These are phyloP conservation scores for Drosophila navojoa DNA, from an alignment of 1,140 invertebrate genomes.

Conservation along the genomic window DNA sequence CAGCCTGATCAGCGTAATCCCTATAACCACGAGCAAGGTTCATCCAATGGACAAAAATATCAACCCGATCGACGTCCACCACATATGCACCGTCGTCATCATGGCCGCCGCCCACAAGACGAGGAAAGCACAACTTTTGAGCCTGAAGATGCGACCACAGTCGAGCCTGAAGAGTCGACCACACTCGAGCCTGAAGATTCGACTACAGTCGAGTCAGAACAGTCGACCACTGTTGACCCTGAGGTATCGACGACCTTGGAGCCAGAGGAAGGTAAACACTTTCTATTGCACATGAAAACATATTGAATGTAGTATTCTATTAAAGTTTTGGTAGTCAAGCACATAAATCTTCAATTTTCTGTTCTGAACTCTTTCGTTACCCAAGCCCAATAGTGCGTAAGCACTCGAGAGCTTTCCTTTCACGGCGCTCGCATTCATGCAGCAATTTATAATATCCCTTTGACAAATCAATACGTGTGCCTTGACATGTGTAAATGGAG, in stretches of 20 bases:
- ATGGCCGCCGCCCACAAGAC: slow-evolving; percentile 4
- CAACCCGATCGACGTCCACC: neutral
- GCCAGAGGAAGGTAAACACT: slow-evolving; percentile 11
- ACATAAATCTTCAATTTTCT: slow-evolving; percentile 5
- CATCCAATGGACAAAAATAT: neutral
- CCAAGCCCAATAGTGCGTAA: slow-evolving; percentile 40
- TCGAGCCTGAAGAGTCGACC: slow-evolving; percentile 6
- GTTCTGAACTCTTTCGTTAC: neutral
- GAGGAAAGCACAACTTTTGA: slow-evolving; percentile 24
- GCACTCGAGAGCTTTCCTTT: slow-evolving; percentile 38
- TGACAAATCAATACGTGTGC: slow-evolving; percentile 69
- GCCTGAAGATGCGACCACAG: slow-evolving; percentile 28
- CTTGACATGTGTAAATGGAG: slow-evolving; percentile 59
- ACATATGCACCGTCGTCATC: slow-evolving; percentile 1
- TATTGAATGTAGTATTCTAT: neutral
- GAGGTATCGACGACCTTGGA: neutral
- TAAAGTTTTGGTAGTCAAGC: slow-evolving; percentile 4
- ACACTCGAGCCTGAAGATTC: slow-evolving; percentile 6
- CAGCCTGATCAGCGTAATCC: neutral
- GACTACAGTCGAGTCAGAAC: slow-evolving; percentile 1
- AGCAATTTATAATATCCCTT: slow-evolving; percentile 68
- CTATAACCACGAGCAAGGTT: neutral
- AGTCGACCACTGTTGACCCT: slow-evolving; percentile 6
- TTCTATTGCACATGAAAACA: slow-evolving; percentile 1
- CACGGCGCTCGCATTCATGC: slow-evolving; percentile 46